These are phyloP conservation scores for Ceryle rudis DNA, from an alignment of 2,797 vertebrate genomes.

Conservation along the genomic window DNA sequence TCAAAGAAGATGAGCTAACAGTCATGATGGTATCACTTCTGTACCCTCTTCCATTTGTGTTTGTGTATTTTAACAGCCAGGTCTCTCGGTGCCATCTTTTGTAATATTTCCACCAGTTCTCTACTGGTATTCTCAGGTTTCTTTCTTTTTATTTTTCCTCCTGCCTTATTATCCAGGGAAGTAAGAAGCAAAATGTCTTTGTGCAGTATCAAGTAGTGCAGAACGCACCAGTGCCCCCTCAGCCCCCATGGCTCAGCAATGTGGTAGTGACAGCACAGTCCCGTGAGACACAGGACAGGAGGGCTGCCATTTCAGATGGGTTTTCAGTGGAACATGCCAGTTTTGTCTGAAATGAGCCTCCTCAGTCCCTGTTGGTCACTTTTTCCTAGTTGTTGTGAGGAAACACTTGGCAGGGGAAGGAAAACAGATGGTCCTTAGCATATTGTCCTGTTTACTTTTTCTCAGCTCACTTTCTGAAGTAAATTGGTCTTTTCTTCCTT, in stretches of 20 bases:
- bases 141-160: neutral
- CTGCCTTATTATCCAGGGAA: neutral
- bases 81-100: neutral
- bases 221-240: neutral
- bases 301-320: neutral
- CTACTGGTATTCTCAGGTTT: neutral
- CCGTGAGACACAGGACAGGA: neutral
- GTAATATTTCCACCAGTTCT: neutral
- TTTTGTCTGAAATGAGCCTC: neutral
- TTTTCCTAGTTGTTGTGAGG: conserved; percentile 22
- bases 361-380: neutral
- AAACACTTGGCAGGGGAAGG: conserved; percentile 55
- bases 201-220: neutral
- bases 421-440: conserved; percentile 50
- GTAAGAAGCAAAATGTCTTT: neutral
- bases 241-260: neutral
- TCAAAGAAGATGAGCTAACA: neutral
- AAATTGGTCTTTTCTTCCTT: neutral
- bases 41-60: neutral
- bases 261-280: neutral
- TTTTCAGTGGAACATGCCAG: neutral
- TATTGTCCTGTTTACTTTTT: neutral
- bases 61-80: neutral
- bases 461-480: neutral
- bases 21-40: neutral